Evolutionary conservation across 2,113 vertebrate species (phyloP), one percentile per base, ranked within the genome.

Genomic region (Hassar affinis): DNA sequence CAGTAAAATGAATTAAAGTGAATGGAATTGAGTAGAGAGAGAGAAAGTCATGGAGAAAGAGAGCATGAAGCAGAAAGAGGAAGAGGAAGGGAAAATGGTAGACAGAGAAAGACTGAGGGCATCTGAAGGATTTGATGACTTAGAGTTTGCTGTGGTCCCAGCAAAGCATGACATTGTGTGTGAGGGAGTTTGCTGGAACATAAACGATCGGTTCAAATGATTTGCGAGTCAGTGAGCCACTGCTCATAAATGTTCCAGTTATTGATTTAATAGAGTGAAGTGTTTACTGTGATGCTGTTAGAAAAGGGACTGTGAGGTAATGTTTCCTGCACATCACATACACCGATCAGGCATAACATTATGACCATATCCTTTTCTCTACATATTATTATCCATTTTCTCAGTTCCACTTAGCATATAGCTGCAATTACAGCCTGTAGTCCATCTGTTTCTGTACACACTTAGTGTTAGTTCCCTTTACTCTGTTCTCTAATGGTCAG

Each of bases 61-160:
- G 54, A 45, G 33, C 18, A 14, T 54, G 52, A 54, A n/a, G 35
- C 9, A 42, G 33, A 47, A n/a, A 72, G 69, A 51, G 69, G 12
- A 6, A 72, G 22, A 45, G 25, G 38, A n/a, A 68, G 35, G 35
- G 64, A 18, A 68, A 3, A 27, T 18, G 30, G 35, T 6, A 6
- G 33, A 42, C 35, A 3, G 35, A 11, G 35, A 12, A 22, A 42
- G 35, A 42, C 35, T 22, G 35, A 42, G 66, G 66, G 9, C 35
- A 25, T 42, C 35, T 69, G 25, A 42, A 69, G 66, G 18, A 22
- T 42, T 22, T 69, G 66, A 69, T 42, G 35, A 69, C 87, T 90
- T 85, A 87, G 79, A 88, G 90, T 90, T 90, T 87, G 68, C 88
- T 78, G 83, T 86, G 90, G 90, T 87, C 88, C 87, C n/a, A 64